These are phyloP conservation scores for Marmota monax DNA, from an alignment of 2,113 vertebrate species.

Conservation along the genomic window DNA sequence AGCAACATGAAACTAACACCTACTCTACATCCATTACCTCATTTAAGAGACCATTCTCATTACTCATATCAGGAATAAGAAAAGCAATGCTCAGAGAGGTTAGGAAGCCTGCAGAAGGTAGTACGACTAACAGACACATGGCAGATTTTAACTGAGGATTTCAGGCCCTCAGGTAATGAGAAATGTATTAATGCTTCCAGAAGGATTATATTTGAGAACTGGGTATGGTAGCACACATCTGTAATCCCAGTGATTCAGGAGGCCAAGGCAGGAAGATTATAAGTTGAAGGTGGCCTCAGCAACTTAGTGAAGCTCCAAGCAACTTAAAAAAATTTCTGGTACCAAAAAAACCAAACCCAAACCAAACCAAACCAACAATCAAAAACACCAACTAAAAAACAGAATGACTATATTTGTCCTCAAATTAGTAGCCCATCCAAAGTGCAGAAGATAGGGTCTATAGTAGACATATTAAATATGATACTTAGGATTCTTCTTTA, in stretches of 20 bases:
- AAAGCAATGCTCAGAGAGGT: conserved; percentile 30
- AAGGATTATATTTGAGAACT: not conserved
- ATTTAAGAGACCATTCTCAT: conserved; percentile 36
- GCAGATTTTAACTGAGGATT: not conserved
- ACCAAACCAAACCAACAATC: too few relatives aligned
- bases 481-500: conserved; percentile 6
- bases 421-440: not conserved
- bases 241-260: not conserved
- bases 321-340: not conserved
- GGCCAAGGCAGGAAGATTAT: not conserved
- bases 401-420: conserved; percentile 16
- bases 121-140: not conserved
- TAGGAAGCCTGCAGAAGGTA: not conserved
- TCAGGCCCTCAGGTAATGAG: not conserved
- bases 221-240: too few relatives aligned
- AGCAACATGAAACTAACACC: not conserved
- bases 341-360: too few relatives aligned
- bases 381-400: not conserved
- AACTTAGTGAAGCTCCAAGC: not conserved
- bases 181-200: not conserved
- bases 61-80: conserved; percentile 30
- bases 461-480: not conserved
- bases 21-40: not conserved
- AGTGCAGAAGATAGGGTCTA: not conserved
- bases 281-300: not conserved